Evolutionary conservation across 1,140 invertebrate genomes (phyloP).

Genomic region (Drosophila nikananu): DNA sequence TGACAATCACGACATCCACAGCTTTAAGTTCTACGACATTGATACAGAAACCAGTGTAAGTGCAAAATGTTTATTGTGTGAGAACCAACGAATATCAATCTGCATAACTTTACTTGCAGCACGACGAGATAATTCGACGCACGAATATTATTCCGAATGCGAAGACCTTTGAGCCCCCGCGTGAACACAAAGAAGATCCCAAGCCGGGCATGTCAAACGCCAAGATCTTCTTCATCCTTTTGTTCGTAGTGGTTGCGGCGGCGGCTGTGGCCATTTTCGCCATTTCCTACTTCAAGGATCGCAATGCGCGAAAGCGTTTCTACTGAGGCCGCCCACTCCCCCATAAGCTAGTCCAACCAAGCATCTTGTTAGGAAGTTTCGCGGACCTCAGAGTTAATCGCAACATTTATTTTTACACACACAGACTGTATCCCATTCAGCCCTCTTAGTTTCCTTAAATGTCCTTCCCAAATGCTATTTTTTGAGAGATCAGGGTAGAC

Average conservation of each 20-base stretch:
- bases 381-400: constrained; percentile 36
- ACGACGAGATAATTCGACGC: constrained; percentile 89
- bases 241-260: constrained; percentile 91
- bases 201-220: constrained; percentile 94
- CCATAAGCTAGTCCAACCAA: constrained; percentile 23
- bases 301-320: constrained; percentile 95
- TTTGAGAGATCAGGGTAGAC: constrained; percentile 30
- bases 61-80: neutral
- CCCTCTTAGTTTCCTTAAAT: constrained; percentile 26
- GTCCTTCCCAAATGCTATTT: constrained; percentile 13
- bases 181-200: constrained; percentile 95
- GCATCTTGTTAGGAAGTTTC: constrained; percentile 9
- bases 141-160: constrained; percentile 93
- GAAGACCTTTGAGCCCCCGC: constrained; percentile 92
- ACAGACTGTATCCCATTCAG: constrained; percentile 39
- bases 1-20: constrained; percentile 98
- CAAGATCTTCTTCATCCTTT: constrained; percentile 95
- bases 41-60: constrained; percentile 91
- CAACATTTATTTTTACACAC: constrained; percentile 51
- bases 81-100: too few relatives aligned
- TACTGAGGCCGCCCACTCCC: constrained; percentile 87
- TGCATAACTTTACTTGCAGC: constrained; percentile 85
- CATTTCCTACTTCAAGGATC: constrained; percentile 96
- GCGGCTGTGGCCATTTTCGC: constrained; percentile 93
- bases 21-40: constrained; percentile 96